Evolutionary conservation across 2,113 vertebrate species (phyloP).

Genomic region (Barbus barbus): DNA sequence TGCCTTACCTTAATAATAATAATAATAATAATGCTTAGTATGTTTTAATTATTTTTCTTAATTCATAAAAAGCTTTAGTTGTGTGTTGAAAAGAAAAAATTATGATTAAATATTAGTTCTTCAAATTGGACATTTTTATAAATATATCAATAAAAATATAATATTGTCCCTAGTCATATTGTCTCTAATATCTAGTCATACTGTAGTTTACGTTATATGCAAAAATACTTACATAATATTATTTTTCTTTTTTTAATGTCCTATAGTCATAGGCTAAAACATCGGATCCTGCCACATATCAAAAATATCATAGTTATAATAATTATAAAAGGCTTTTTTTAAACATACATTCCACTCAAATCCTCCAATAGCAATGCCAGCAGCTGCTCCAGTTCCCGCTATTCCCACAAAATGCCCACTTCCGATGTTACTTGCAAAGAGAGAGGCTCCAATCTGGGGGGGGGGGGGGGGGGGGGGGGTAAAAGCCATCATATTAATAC

Average conservation of each 20-base stretch:
- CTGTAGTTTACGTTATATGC: background rate
- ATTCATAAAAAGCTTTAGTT: no score
- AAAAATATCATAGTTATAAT: background rate
- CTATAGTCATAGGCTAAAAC: background rate
- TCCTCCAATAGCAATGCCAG: conserved; percentile 86
- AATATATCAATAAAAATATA: background rate
- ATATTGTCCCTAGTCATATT: background rate
- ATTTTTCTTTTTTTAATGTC: background rate
- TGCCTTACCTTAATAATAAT: no score
- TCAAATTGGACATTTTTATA: background rate
- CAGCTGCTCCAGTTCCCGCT: conserved; percentile 85
- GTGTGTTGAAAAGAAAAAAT: no score
- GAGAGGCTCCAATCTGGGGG: conserved; percentile 89
- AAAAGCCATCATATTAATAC: no score
- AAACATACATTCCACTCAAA: conserved; percentile 90
- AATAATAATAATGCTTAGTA: no score
- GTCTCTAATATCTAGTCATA: no score
- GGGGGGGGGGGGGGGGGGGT: no score
- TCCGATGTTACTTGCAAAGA: conserved; percentile 97
- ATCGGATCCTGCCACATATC: background rate
- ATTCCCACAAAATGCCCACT: conserved; percentile 94
- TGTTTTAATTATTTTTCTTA: no score
- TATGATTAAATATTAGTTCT: background rate
- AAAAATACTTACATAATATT: no score
- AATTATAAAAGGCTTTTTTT: background rate